Evolutionary conservation across 2,888 invertebrate genomes (phyloP).

Genomic region (Limenitis camilla): DNA sequence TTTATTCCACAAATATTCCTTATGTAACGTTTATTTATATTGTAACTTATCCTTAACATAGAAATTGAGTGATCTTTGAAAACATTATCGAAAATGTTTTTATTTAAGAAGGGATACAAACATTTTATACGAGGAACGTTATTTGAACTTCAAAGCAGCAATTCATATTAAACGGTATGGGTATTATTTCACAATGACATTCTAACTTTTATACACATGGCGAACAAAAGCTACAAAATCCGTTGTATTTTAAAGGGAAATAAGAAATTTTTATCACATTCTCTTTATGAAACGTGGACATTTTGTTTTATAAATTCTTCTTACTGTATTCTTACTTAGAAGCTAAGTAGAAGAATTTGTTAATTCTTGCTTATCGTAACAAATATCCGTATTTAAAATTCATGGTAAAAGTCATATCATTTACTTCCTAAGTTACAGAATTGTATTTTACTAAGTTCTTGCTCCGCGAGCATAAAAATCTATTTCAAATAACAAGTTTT

Average conservation of each 20-base stretch:
- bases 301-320: neutral
- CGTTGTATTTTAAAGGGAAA: conserved; percentile 2
- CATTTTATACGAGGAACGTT: conserved; percentile 7
- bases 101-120: conserved; percentile 14
- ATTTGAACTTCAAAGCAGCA: conserved; percentile 19
- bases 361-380: too few species aligned
- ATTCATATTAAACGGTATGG: conserved; percentile 16
- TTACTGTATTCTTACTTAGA: neutral
- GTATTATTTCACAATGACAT: conserved; percentile 17
- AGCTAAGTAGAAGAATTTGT: too few species aligned
- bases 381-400: too few species aligned
- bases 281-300: neutral
- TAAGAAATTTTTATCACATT: neutral
- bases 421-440: too few species aligned
- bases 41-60: conserved; percentile 1
- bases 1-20: neutral
- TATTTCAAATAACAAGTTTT: too few species aligned
- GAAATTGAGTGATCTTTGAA: conserved; percentile 8
- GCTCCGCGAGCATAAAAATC: too few species aligned
- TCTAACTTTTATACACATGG: conserved; percentile 8
- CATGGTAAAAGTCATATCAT: too few species aligned
- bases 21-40: neutral
- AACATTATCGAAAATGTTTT: conserved; percentile 10
- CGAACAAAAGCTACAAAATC: conserved; percentile 7
- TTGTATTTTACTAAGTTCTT: too few species aligned